These are phyloP conservation scores for Pristionchus maxplancki DNA, from an alignment of 2,888 invertebrate genomes.

Conservation along the genomic window DNA sequence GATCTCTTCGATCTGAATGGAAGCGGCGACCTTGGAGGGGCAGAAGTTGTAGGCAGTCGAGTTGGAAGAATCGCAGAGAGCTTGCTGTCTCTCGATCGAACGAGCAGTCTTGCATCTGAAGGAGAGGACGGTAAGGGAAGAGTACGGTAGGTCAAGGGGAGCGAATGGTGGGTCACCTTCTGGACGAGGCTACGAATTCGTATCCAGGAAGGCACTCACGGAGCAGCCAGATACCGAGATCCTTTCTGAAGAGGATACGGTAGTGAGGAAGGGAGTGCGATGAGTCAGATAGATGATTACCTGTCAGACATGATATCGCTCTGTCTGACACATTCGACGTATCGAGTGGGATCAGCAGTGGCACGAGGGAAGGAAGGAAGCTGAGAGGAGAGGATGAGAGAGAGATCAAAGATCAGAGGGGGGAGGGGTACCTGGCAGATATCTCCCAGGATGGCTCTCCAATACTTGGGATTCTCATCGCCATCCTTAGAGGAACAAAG, in stretches of 20 bases:
- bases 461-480: conserved; percentile 71
- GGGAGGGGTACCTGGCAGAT: conserved; percentile 65
- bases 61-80: conserved; percentile 72
- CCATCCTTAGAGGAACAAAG: conserved; percentile 58
- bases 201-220: conserved; percentile 75
- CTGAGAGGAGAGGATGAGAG: conserved; percentile 52
- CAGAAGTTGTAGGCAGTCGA: conserved; percentile 71
- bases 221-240: conserved; percentile 76
- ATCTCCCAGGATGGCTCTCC: conserved; percentile 76
- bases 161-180: conserved; percentile 34
- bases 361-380: conserved; percentile 75
- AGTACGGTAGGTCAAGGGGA: conserved; percentile 13
- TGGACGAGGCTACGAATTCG: conserved; percentile 73
- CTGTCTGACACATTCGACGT: conserved; percentile 76
- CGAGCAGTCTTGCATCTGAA: conserved; percentile 73
- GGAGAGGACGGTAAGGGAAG: not conserved
- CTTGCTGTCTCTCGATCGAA: conserved; percentile 72
- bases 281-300: conserved; percentile 54
- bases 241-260: conserved; percentile 66
- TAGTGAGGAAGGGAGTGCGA: not conserved
- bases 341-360: conserved; percentile 72
- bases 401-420: not conserved
- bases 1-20: conserved; percentile 70
- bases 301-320: conserved; percentile 69
- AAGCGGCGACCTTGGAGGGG: conserved; percentile 57